phyloP scores from a whole-genome alignment of 1,140 invertebrate genomes.

The Xylocopa sonorina region DNA sequence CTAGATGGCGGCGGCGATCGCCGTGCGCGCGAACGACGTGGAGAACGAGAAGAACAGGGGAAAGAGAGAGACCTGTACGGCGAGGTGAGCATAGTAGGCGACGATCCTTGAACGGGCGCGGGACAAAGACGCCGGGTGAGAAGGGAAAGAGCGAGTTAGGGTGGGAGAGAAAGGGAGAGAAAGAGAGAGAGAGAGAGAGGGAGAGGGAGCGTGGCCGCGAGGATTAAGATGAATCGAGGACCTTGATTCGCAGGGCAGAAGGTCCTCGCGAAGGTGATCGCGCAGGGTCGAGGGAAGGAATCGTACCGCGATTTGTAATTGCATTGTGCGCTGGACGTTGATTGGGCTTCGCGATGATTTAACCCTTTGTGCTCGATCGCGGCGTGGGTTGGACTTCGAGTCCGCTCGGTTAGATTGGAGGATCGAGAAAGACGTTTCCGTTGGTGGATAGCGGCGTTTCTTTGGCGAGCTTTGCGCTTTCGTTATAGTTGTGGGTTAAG shows the following conservation, averaged over 20 bases:
- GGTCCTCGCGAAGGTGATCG: conserved; percentile 20
- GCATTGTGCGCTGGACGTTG: conserved; percentile 11
- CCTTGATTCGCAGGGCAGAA: conserved; percentile 24
- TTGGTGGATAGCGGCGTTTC: too few species aligned
- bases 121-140: conserved; percentile 55
- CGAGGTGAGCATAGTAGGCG: conserved; percentile 39
- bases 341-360: conserved; percentile 24
- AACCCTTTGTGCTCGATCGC: background rate
- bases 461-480: too few species aligned
- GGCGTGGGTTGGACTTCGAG: background rate
- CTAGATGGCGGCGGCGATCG: conserved; percentile 55
- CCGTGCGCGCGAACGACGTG: conserved; percentile 24
- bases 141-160: too few species aligned
- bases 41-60: conserved; percentile 9
- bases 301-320: conserved; percentile 21
- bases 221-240: conserved; percentile 22
- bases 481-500: background rate
- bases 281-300: background rate
- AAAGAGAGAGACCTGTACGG: conserved; percentile 41
- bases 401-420: background rate
- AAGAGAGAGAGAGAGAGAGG: background rate
- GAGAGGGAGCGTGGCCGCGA: background rate
- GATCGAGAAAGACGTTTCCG: background rate
- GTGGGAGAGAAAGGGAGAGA: too few species aligned
- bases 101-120: conserved; percentile 43